phyloP scores from a whole-genome alignment of 92 coral and sea anemone species.

The Porites lobata region DNA sequence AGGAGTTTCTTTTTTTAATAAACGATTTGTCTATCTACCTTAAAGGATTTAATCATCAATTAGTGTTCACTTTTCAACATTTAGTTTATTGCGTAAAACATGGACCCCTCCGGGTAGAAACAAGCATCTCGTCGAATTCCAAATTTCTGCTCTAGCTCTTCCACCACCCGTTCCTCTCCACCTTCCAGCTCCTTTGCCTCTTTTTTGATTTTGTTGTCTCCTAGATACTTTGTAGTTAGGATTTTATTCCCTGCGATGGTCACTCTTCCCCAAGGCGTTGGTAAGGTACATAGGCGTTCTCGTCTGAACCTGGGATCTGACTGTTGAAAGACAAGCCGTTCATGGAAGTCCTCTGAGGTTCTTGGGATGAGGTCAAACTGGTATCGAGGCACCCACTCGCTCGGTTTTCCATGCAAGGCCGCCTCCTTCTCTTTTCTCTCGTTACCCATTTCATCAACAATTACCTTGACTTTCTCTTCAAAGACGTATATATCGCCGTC shows the following conservation, averaged over 20 bases:
- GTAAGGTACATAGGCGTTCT: slow-evolving; percentile 53
- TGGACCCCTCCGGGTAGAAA: slow-evolving; percentile 14
- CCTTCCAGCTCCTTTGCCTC: slow-evolving; percentile 28
- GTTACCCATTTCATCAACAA: not conserved
- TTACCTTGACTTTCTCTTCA: not conserved
- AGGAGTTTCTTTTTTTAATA: too few species aligned
- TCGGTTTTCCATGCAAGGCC: not conserved
- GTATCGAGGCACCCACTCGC: not conserved
- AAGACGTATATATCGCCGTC: slow-evolving; percentile 24
- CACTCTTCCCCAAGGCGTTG: slow-evolving; percentile 66
- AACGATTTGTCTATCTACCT: too few species aligned
- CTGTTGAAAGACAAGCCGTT: slow-evolving; percentile 6
- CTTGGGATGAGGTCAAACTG: slow-evolving; percentile 46
- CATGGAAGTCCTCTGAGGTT: slow-evolving; percentile 12
- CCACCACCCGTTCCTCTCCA: slow-evolving; percentile 37
- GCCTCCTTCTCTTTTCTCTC: slow-evolving; percentile 3
- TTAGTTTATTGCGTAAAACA: not conserved
- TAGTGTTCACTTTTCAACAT: too few species aligned
- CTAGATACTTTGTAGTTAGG: slow-evolving; percentile 23
- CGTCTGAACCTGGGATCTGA: slow-evolving; percentile 33
- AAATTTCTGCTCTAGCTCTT: slow-evolving; percentile 26
- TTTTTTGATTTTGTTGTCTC: slow-evolving; percentile 37
- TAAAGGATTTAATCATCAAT: too few species aligned
- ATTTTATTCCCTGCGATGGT: slow-evolving; percentile 46
- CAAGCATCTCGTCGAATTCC: slow-evolving; percentile 37